phyloP scores from a whole-genome alignment of 2,113 vertebrate species.

The Gnathonemus longibarbis region DNA sequence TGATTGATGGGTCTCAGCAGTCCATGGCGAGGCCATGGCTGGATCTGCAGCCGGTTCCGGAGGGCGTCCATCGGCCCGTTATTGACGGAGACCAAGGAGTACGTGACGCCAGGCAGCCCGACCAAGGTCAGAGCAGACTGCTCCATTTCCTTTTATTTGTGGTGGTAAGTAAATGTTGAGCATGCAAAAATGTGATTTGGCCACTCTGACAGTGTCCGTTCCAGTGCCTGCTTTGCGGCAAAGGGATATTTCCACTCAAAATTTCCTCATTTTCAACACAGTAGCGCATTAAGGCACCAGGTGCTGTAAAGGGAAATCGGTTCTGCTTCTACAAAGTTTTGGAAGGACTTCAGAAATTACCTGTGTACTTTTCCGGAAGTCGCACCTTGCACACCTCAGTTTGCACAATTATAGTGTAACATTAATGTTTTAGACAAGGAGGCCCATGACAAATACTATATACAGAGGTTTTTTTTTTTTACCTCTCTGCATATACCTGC shows the following conservation, averaged over 20 bases:
- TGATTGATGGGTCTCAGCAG: conserved; percentile 16
- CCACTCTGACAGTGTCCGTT: background rate
- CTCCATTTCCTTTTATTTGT: background rate
- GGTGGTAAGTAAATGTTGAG: background rate
- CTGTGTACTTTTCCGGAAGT: background rate
- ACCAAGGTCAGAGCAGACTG: background rate
- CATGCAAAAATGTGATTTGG: conserved; percentile 9
- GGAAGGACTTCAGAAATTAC: background rate
- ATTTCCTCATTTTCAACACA: background rate
- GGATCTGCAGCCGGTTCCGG: background rate
- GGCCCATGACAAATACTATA: background rate
- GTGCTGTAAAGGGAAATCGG: background rate
- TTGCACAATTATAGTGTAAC: background rate
- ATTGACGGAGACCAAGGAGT: background rate
- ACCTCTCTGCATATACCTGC: background rate
- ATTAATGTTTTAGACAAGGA: background rate
- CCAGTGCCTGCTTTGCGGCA: background rate
- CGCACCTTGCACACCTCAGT: background rate
- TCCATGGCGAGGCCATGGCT: background rate
- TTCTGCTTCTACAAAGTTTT: conserved; percentile 13
- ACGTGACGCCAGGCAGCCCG: background rate
- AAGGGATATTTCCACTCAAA: background rate
- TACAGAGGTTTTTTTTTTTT: background rate
- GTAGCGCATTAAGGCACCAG: background rate
- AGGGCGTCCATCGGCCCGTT: background rate